Base-by-base conservation (phyloP, 2,797 vertebrate genomes). In the Oreonectes daqikongensis region DNA sequence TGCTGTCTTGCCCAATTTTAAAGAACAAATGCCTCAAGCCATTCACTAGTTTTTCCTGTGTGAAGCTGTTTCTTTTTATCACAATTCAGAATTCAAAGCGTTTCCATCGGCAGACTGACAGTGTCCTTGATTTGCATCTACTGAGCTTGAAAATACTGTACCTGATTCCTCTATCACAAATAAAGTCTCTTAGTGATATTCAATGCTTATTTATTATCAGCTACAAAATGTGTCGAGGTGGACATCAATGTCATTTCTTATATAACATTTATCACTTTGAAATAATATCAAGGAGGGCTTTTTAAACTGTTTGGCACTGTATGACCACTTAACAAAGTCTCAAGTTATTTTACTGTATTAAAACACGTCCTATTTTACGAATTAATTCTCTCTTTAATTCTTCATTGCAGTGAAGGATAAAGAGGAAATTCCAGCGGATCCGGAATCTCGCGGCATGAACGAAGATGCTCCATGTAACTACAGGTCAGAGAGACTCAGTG, bases 391-490 rank as follows among this genome's bases (percentile, higher is more conserved):
- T 77, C 84, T 80, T 66, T 79, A 5, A 17, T 78, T 22, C 72
- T n/a, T 76, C 12, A 11, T 70, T 78, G 70, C 90, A 99, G 97
- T 99, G 85, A 99, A 98, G 90, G 97, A 95, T 87, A 98, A 96
- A 80, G 97, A 99, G 87, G 94, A 96, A 79, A 89, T 93, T 73
- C 93, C 94, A 72, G 89, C 93, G 69, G 95, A 98, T 72, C 88
- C 90, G 0, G 95, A 97, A 90, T 89, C 94, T 72, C 94, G 93
- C 72, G 91, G 87, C 76, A 90, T 91, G 86, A 95, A 94, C 86
- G 94, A 96, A 84, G 95, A 96, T 87, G 94, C 93, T 77, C 94
- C 94, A 85, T 94, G 93, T 69, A 95, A 97, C 91, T 96, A 94
- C 93, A 97, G 97, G 97, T 98, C 92, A 94, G 91, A 48, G 8